phyloP scores from a whole-genome alignment of 2,888 invertebrate species.

The Heteropelma amictum region DNA sequence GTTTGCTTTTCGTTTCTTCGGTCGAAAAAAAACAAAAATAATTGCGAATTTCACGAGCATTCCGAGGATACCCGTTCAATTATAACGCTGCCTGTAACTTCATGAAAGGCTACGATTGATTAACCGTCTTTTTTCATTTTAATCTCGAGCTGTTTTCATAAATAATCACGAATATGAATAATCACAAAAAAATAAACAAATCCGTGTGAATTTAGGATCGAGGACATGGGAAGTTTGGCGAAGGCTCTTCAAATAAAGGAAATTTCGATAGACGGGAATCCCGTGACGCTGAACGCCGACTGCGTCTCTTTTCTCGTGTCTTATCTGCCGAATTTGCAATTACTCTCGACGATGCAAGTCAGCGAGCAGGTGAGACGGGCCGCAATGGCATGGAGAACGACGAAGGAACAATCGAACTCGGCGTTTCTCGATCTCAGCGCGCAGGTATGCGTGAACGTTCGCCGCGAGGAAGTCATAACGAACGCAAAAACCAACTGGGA shows the following conservation, averaged over 20 bases:
- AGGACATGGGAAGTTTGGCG: slow-evolving; percentile 90
- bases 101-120: too few relatives aligned
- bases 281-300: slow-evolving; percentile 88
- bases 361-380: slow-evolving; percentile 88
- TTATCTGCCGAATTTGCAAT: slow-evolving; percentile 86
- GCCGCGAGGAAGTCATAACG: slow-evolving; percentile 90
- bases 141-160: too few relatives aligned
- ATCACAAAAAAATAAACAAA: not conserved
- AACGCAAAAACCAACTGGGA: slow-evolving; percentile 94
- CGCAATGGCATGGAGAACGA: slow-evolving; percentile 89
- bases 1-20: not conserved
- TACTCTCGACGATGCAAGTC: slow-evolving; percentile 88
- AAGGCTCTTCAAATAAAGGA: slow-evolving; percentile 88
- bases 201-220: slow-evolving; percentile 81
- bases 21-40: not conserved
- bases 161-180: too few relatives aligned
- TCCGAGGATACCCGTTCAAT: too few relatives aligned
- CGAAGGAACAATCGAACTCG: slow-evolving; percentile 86
- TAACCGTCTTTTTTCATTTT: too few relatives aligned
- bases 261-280: slow-evolving; percentile 92
- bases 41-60: not conserved
- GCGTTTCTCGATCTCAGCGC: slow-evolving; percentile 83
- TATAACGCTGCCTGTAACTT: too few relatives aligned
- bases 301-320: slow-evolving; percentile 90
- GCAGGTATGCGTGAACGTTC: slow-evolving; percentile 81